Conservation (phyloP, 2,113 vertebrate species). For the Vanacampus margaritifer region DNA sequence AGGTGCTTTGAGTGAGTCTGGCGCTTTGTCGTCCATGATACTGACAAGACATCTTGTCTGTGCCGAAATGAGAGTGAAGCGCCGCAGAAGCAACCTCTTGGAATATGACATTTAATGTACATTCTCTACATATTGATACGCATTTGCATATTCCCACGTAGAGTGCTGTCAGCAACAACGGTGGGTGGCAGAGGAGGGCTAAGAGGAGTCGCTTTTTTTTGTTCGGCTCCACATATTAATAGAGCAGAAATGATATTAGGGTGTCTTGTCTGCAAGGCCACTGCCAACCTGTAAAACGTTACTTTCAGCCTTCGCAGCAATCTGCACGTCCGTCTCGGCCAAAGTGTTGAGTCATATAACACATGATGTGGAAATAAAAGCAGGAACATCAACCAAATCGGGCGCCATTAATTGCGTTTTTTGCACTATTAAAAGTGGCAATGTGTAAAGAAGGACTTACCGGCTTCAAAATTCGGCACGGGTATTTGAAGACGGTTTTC, state of each 20-base stretch:
- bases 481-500: no score
- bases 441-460: no score
- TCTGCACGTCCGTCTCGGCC: conserved; percentile 17
- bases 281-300: conserved; percentile 35
- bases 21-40: conserved; percentile 24
- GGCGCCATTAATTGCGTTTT: not conserved
- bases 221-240: conserved; percentile 30
- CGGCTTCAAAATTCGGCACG: no score
- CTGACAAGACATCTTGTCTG: conserved; percentile 18
- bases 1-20: conserved; percentile 4
- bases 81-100: conserved; percentile 34
- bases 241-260: conserved; percentile 52
- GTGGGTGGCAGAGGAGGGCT: conserved; percentile 29
- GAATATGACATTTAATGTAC: conserved; percentile 47
- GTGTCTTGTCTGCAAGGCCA: conserved; percentile 41
- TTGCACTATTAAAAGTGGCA: not conserved
- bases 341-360: conserved; percentile 5
- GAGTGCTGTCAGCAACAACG: conserved; percentile 38
- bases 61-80: conserved; percentile 38
- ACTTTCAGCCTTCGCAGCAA: conserved; percentile 31
- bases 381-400: not conserved
- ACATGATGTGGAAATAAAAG: conserved; percentile 9
- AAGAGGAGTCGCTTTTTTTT: conserved; percentile 20
- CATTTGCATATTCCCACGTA: conserved; percentile 53
- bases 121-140: conserved; percentile 26